Base-by-base conservation (phyloP, 92 coral and sea anemone species). In the Palythoa grandiflora region DNA sequence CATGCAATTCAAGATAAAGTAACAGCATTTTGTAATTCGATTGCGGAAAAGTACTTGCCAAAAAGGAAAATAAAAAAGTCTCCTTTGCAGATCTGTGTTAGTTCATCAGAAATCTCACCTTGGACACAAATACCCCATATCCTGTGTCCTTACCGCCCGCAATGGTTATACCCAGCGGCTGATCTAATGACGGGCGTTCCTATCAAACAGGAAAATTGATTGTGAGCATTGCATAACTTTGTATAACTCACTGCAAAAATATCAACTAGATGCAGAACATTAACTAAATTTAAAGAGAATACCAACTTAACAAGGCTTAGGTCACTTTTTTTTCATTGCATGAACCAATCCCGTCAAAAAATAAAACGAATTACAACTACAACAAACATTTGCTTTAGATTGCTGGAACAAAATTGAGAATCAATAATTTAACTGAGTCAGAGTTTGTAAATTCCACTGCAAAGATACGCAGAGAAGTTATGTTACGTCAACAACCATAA, bases 111-210 rank as follows among this genome's bases (percentile, higher is more conserved):
- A 36, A 47, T 47, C 63, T 37, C 88, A 97, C 99, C 96, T 97
- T 97, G 10, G 97, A 96, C 40, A 97, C 92, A 77, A 97, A 97
- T 12, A 97, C 88, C 6, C 95, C 98, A 75, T 91, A 92, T n/a
- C 98, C 96, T 11, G 89, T 73, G 54, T 97, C 99, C 77, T 89
- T 95, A 19, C 99, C 99, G 11, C 99, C 99, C 19, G 96, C 92
- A 60, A 97, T 88, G 17, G 96, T 89, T 55, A 97, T 91, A 4
- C 98, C 98, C 52, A 97, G 90, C 71, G 93, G 91, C 84, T 89
- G 95, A 28, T 90, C 94, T 84, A 88, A 88, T 6, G 98, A 89
- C 10, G 96, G 94, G 17, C 97, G 96, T 16, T 89, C 94, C 99
- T 97, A 63, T 68, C 12, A 80, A 20, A 10, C 38, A 3, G 57